Conservation (phyloP, 2,888 invertebrate species). For the Camponotus fellah region DNA sequence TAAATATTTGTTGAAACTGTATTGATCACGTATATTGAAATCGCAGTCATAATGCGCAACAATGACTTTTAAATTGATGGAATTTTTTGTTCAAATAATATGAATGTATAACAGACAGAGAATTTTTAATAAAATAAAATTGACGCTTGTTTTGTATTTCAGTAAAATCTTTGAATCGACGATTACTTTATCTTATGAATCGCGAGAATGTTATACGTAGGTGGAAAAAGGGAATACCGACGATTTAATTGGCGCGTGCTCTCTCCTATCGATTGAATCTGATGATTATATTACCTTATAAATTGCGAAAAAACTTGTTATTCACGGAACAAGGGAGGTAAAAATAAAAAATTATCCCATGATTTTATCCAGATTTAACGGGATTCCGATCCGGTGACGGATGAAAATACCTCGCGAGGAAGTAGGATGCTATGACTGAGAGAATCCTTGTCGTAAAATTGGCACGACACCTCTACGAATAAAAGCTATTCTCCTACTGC, state of each 20-base stretch:
- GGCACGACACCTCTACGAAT: constrained; percentile 15
- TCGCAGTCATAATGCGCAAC: constrained; percentile 7
- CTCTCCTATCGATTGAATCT: not conserved
- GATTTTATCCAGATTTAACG: constrained; percentile 3
- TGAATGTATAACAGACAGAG: not conserved
- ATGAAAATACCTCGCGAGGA: constrained; percentile 16
- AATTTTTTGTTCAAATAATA: not conserved
- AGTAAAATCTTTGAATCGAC: not conserved
- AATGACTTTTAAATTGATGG: constrained; percentile 34
- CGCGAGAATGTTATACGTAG: not conserved
- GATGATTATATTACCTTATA: not conserved
- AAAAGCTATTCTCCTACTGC: constrained; percentile 14
- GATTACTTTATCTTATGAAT: not conserved
- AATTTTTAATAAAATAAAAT: not conserved
- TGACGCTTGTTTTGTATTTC: not conserved
- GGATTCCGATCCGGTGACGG: not conserved
- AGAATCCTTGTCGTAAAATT: constrained; percentile 47
- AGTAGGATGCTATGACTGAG: not conserved
- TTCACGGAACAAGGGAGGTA: not conserved
- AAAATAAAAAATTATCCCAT: not conserved
- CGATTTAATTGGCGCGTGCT: not conserved
- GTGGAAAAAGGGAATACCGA: not conserved
- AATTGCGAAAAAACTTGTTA: constrained; percentile 10
- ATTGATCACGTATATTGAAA: not conserved
- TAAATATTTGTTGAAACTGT: constrained; percentile 10